Conservation (phyloP, 2,888 invertebrate species). For the Dichetophora obliterata region DNA sequence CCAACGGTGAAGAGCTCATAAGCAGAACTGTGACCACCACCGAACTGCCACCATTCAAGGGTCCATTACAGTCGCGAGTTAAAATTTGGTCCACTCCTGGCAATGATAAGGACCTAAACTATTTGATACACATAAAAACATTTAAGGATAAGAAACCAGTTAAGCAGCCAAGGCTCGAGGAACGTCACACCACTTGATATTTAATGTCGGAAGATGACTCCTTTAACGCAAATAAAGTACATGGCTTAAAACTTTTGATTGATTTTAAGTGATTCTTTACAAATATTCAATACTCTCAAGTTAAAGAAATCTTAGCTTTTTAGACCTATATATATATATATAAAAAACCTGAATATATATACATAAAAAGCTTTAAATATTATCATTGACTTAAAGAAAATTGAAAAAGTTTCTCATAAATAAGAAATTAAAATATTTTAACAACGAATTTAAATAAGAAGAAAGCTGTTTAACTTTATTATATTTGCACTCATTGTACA, state of each 20-base stretch:
- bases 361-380: too few relatives aligned
- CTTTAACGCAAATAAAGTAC: background rate
- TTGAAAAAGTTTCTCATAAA: too few relatives aligned
- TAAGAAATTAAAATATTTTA: too few relatives aligned
- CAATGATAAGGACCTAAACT: background rate
- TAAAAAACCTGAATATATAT: too few relatives aligned
- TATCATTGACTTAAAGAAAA: too few relatives aligned
- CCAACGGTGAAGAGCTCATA: slow-evolving; percentile 6
- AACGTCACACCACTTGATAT: slow-evolving; percentile 19
- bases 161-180: background rate
- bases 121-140: slow-evolving; percentile 24
- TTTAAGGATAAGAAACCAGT: slow-evolving; percentile 1
- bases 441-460: too few relatives aligned
- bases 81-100: slow-evolving; percentile 17
- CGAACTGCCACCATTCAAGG: slow-evolving; percentile 3
- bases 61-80: slow-evolving; percentile 21
- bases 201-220: background rate
- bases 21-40: slow-evolving; percentile 16
- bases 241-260: background rate
- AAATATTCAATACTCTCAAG: too few relatives aligned
- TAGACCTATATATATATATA: too few relatives aligned
- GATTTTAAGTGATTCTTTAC: background rate
- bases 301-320: too few relatives aligned
- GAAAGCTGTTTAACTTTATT: too few relatives aligned
- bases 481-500: too few relatives aligned